These are phyloP conservation scores for Lycopodina hypogea DNA, from an alignment of 37 sponge, comb jelly and placozoan species.

Conservation along the genomic window DNA sequence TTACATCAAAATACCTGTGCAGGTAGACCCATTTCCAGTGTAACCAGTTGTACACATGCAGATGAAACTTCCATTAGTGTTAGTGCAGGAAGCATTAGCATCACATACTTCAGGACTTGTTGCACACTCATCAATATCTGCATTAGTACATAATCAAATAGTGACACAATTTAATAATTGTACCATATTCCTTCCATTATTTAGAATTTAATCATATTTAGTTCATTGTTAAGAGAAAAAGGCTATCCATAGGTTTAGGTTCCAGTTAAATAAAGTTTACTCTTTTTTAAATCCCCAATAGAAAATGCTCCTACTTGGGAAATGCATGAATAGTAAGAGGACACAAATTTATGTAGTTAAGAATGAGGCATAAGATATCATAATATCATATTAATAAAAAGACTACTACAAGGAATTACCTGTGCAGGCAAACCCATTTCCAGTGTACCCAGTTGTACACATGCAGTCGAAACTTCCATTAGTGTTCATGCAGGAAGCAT, in stretches of 20 bases:
- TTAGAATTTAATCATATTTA: neutral
- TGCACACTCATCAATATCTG: slow-evolving; percentile 36
- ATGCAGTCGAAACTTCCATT: slow-evolving; percentile 25
- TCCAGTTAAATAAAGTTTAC: too few relatives aligned
- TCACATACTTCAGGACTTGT: slow-evolving; percentile 12
- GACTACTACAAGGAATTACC: too few relatives aligned
- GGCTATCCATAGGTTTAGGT: too few relatives aligned
- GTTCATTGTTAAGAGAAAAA: too few relatives aligned
- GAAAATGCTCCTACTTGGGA: too few relatives aligned
- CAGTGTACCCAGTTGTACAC: slow-evolving; percentile 11
- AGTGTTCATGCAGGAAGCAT: slow-evolving; percentile 15
- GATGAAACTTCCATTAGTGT: neutral
- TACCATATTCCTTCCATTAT: neutral
- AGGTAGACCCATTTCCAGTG: neutral
- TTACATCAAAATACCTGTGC: neutral
- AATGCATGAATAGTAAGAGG: too few relatives aligned
- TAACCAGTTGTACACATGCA: slow-evolving; percentile 1
- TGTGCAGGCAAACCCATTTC: neutral
- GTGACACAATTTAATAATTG: neutral
- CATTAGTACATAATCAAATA: neutral
- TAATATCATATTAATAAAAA: too few relatives aligned
- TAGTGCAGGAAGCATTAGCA: slow-evolving; percentile 17
- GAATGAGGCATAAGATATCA: too few relatives aligned
- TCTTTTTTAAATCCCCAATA: too few relatives aligned
- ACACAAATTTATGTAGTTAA: too few relatives aligned